Percentiles rank a stretch among this genome's conserved stretches.
Conservation (phyloP, 2,113 vertebrate genomes). For the Panthera tigris region DNA sequence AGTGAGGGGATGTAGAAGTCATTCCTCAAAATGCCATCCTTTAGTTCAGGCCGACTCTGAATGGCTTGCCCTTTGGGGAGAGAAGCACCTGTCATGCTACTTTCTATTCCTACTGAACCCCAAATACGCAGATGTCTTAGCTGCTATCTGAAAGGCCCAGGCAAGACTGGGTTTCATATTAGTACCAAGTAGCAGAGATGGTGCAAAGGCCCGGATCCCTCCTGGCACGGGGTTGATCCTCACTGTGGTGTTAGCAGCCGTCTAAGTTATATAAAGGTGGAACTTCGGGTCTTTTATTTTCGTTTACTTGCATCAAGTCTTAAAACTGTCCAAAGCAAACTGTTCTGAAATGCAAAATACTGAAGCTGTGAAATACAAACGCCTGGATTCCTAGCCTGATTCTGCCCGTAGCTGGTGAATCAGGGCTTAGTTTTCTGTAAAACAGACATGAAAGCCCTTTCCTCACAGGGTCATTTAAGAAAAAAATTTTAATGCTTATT, state of each 20-base stretch:
- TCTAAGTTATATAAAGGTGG: background rate
- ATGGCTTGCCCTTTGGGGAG: background rate
- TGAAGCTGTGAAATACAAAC: background rate
- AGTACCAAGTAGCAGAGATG: background rate
- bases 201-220: fast-evolving
- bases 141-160: background rate
- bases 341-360: conserved; percentile 15
- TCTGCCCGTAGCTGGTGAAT: background rate
- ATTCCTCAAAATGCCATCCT: background rate
- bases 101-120: background rate
- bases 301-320: background rate
- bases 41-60: background rate
- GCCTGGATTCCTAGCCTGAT: background rate
- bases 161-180: background rate
- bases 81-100: background rate
- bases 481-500: too few species aligned
- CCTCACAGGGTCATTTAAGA: background rate
- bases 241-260: background rate
- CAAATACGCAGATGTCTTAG: background rate
- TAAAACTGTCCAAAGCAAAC: background rate
- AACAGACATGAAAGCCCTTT: background rate
- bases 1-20: background rate
- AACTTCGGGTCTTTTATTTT: background rate
- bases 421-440: background rate
- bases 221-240: background rate